These are phyloP conservation scores for Hydropotes inermis DNA, from an alignment of 2,113 vertebrate genomes.

Conservation along the genomic window DNA sequence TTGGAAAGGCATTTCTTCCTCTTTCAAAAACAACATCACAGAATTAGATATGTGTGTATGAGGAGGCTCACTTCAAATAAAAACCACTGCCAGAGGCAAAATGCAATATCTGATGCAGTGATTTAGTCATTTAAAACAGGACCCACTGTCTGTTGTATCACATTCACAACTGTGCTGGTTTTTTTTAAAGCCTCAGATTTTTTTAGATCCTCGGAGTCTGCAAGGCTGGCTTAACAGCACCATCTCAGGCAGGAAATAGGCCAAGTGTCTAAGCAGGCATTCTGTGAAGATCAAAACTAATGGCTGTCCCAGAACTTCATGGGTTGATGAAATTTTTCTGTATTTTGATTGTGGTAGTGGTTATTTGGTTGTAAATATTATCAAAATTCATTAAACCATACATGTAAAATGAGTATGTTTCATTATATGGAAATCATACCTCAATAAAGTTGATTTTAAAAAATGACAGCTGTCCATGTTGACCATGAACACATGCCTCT, in stretches of 20 bases:
- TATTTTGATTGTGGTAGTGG: background rate
- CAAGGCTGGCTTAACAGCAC: background rate
- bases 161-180: background rate
- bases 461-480: background rate
- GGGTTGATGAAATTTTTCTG: background rate
- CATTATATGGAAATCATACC: background rate
- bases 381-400: background rate
- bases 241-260: background rate
- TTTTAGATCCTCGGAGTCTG: background rate
- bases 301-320: background rate
- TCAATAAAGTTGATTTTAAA: background rate
- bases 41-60: background rate
- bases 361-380: background rate
- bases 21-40: background rate
- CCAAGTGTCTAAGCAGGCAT: background rate
- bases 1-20: background rate
- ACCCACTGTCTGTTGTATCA: background rate
- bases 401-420: background rate
- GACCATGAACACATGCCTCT: background rate
- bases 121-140: constrained; percentile 33
- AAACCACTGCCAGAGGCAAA: background rate
- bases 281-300: constrained; percentile 3
- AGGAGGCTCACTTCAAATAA: background rate
- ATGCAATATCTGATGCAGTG: background rate
- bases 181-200: too few species aligned